Base-by-base conservation (phyloP, 2,113 vertebrate species). In the Lycocorax pyrrhopterus region DNA sequence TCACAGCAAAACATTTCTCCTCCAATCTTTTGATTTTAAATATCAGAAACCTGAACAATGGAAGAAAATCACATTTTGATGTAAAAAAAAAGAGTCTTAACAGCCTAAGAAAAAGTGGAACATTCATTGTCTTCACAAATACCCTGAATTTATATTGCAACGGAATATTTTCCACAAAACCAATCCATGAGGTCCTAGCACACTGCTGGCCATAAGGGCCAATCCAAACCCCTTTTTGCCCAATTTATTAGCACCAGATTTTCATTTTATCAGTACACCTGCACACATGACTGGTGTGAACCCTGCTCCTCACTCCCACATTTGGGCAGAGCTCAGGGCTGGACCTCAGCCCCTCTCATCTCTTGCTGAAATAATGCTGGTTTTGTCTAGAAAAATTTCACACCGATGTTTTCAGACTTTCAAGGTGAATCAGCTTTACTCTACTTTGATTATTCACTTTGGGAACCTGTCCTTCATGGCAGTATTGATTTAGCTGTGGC, bases 341-440 rank as follows among this genome's bases (percentile, higher is more conserved):
- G 39, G 17, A 72, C 27, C 76, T 62, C 67, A 16, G 59, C 55
- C 63, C 43, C 26, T 53, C 72, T 58, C 29, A 4, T 4, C 23
- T n/a, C 78, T 20, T 26, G 16, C 69, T 79, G 71, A 25, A 89
- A 78, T 33, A 39, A 71, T 4, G 30, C 18, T 49, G 74, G 19
- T 10, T 93, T 89, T 68, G n/a, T 53, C 78, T 29, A 64, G n/a
- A 95, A 89, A 72, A 37, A 49, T 4, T 43, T 89, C 62, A 52
- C 73, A 13, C 25, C 19, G 12, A 7, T 8, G 4, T 37, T 82
- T 75, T 33, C 44, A 49, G 81, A 16, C 71, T 91, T 92, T 53
- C 82, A 91, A 89, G 87, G 80, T 78, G 84, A 91, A 92, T 92
- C 87, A 84, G 69, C 47, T 87, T 90, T 75, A 63, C 39, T 63